Conservation (phyloP, 2,113 vertebrate species). For the Vombatus ursinus region DNA sequence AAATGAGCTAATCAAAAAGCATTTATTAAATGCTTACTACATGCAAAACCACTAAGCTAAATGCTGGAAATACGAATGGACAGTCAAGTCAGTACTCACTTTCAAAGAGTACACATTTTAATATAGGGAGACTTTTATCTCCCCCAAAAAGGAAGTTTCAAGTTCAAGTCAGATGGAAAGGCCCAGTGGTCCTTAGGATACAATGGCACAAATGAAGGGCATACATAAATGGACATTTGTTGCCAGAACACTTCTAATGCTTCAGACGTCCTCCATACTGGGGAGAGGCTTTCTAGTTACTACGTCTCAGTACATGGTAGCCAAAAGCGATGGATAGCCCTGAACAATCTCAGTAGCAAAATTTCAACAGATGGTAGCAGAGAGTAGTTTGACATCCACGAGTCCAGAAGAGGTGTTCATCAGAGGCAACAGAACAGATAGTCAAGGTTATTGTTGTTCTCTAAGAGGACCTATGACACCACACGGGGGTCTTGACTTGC, state of each 20-base stretch:
- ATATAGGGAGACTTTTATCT: background rate
- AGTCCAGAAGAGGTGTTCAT: background rate
- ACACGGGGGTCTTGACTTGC: too few relatives aligned
- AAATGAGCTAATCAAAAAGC: background rate
- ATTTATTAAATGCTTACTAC: background rate
- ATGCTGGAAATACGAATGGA: background rate
- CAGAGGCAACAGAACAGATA: background rate
- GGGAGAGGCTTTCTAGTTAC: background rate
- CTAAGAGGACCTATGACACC: background rate
- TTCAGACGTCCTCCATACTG: background rate
- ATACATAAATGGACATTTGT: background rate
- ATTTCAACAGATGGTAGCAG: background rate
- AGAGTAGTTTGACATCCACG: background rate
- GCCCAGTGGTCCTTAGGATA: background rate
- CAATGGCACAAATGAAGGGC: background rate
- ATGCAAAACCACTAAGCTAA: background rate
- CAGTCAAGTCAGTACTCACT: background rate
- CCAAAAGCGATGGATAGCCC: background rate
- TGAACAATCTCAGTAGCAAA: background rate
- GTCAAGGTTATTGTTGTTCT: too few relatives aligned
- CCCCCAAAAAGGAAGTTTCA: background rate
- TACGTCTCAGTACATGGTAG: background rate
- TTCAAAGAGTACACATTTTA: background rate
- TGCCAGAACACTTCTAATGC: background rate
- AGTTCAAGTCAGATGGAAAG: background rate